A percentile compares a stretch with the other conserved stretches of the same genome.
phyloP scores from a whole-genome alignment of 1,140 invertebrate genomes.

The Drosophila azteca region DNA sequence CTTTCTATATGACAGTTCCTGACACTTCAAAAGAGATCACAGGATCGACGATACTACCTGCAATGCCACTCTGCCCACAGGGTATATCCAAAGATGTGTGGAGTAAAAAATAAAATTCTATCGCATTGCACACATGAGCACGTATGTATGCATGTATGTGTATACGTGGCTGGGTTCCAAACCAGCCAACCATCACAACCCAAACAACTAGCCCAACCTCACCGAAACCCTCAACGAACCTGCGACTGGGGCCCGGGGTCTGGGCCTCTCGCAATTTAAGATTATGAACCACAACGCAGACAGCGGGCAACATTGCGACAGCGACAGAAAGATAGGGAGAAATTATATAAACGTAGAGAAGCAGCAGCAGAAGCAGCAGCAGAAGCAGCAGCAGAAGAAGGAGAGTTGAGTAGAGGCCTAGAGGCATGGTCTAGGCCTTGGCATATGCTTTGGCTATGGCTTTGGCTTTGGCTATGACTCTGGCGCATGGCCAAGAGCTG shows the following conservation, averaged over 20 bases:
- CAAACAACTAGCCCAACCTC: conserved; percentile 9
- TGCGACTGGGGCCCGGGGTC: background rate
- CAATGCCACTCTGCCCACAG: too few species aligned
- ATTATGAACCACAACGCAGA: conserved; percentile 76
- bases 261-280: conserved; percentile 69
- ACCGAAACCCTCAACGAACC: too few species aligned
- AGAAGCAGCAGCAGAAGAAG: background rate
- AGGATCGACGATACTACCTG: too few species aligned
- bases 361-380: background rate
- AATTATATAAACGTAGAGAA: background rate
- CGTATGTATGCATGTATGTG: conserved; percentile 24
- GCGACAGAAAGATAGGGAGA: background rate
- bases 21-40: too few species aligned
- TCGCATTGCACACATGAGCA: conserved; percentile 79
- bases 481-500: conserved; percentile 60
- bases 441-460: conserved; percentile 60
- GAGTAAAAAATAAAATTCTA: conserved; percentile 56
- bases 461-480: conserved; percentile 35
- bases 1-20: too few species aligned
- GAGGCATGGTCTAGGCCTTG: conserved; percentile 65
- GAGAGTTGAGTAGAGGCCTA: conserved; percentile 14
- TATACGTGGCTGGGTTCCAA: conserved; percentile 43
- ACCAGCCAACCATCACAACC: conserved; percentile 26
- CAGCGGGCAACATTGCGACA: conserved; percentile 19
- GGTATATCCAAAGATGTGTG: background rate